A percentile compares a stretch with the other conserved stretches of the same genome.
phyloP scores from a whole-genome alignment of 1,140 invertebrate genomes.

The Zophobas morio region DNA sequence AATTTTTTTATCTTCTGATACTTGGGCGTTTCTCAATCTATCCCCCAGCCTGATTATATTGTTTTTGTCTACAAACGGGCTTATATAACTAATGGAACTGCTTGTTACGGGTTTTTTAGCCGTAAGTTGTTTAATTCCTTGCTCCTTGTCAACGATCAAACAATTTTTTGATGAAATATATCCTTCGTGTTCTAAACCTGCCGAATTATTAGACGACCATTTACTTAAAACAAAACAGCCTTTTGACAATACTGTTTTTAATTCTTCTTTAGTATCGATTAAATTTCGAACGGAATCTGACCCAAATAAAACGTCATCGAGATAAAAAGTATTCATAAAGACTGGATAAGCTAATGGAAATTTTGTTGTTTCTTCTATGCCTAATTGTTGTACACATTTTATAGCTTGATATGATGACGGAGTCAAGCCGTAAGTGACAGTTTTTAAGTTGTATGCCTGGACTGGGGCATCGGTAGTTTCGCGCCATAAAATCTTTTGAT shows the following conservation, averaged over 20 bases:
- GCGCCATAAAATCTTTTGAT: constrained; percentile 66
- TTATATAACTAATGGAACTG: too few relatives aligned
- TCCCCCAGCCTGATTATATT: too few relatives aligned
- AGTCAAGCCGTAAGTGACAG: constrained; percentile 62
- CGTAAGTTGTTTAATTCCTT: too few relatives aligned
- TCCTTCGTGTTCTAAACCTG: not conserved
- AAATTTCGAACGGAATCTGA: constrained; percentile 52
- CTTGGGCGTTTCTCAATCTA: not conserved
- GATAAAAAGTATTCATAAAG: constrained; percentile 66
- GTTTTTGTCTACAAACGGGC: too few relatives aligned
- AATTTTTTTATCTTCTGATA: not conserved
- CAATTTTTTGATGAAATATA: not conserved
- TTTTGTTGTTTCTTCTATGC: constrained; percentile 48
- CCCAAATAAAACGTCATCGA: constrained; percentile 68
- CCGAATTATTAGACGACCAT: constrained; percentile 57
- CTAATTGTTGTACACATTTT: too few relatives aligned
- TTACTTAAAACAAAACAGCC: constrained; percentile 58
- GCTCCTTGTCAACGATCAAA: not conserved
- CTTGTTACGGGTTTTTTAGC: too few relatives aligned
- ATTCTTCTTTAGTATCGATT: constrained; percentile 46
- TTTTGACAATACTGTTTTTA: constrained; percentile 34
- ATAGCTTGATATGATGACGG: constrained; percentile 61
- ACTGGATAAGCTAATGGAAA: constrained; percentile 56
- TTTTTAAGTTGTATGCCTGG: constrained; percentile 58
- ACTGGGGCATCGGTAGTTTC: constrained; percentile 48